Evolutionary conservation across 1,140 invertebrate genomes (phyloP).

Genomic region (Brachionus calyciflorus): DNA sequence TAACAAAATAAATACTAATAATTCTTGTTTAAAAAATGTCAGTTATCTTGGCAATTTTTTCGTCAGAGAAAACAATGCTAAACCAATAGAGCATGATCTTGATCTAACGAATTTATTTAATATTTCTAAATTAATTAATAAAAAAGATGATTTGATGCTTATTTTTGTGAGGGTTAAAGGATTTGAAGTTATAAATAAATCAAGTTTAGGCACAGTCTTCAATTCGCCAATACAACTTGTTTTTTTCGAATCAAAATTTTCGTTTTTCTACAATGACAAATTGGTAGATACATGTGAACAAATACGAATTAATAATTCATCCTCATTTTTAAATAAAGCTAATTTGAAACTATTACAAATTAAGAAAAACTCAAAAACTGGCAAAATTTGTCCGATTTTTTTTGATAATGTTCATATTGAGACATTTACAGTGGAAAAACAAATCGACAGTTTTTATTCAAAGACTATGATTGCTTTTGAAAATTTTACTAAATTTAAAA

Average conservation of each 20-base stretch:
- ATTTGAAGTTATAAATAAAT: too few relatives aligned
- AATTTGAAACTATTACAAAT: background rate
- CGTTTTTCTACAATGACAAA: background rate
- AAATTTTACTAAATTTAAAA: background rate
- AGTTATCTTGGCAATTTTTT: too few relatives aligned
- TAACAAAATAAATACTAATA: too few relatives aligned
- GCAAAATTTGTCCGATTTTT: background rate
- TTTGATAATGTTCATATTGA: background rate
- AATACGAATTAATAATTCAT: background rate
- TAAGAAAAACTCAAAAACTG: background rate
- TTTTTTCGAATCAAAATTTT: background rate
- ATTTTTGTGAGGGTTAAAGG: too few relatives aligned
- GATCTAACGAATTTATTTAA: too few relatives aligned
- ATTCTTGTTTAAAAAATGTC: too few relatives aligned
- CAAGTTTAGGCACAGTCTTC: too few relatives aligned
- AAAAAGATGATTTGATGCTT: too few relatives aligned
- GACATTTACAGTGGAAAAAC: background rate
- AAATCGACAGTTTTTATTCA: background rate
- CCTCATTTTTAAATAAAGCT: constrained; percentile 7
- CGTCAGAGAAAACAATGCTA: too few relatives aligned
- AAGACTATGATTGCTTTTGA: background rate
- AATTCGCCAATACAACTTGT: too few relatives aligned
- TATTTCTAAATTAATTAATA: too few relatives aligned
- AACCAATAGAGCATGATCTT: too few relatives aligned
- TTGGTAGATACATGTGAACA: background rate